Conservation (phyloP, 2,888 invertebrate genomes). For the Xanthostigma xanthostigma region DNA sequence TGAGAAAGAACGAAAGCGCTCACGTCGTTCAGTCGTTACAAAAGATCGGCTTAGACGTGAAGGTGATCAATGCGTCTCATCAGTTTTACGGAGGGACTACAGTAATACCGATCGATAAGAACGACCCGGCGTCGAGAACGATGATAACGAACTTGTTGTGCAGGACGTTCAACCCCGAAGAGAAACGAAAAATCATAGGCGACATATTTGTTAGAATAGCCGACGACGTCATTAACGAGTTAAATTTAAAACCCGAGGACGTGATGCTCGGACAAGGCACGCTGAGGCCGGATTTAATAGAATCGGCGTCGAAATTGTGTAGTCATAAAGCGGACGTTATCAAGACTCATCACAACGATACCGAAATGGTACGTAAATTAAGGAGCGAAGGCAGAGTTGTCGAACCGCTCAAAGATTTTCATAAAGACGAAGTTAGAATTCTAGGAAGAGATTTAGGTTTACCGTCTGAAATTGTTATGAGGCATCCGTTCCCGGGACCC, state of each 20-base stretch:
- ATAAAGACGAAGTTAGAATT: conserved; percentile 90
- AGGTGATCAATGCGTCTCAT: conserved; percentile 52
- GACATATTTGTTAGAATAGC: conserved; percentile 95
- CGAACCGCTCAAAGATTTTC: conserved; percentile 97
- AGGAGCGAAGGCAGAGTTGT: conserved; percentile 72
- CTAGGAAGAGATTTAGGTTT: conserved; percentile 84
- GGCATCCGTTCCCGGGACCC: conserved; percentile 98
- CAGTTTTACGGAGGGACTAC: conserved; percentile 72
- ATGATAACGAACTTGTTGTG: conserved; percentile 70
- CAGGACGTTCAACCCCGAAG: conserved; percentile 82
- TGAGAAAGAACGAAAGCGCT: conserved; percentile 89
- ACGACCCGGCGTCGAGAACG: conserved; percentile 37
- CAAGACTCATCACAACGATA: conserved; percentile 99
- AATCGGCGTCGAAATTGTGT: conserved; percentile 76
- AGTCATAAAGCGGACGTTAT: conserved; percentile 87
- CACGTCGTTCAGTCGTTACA: conserved; percentile 73
- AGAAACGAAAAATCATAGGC: conserved; percentile 96
- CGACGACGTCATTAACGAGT: conserved; percentile 73
- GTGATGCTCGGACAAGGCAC: conserved; percentile 92
- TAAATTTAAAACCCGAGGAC: conserved; percentile 82
- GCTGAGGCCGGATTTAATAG: conserved; percentile 92
- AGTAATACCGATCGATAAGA: conserved; percentile 43
- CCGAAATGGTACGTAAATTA: conserved; percentile 73
- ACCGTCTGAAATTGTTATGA: conserved; percentile 69
- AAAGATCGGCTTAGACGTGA: conserved; percentile 64